A percentile compares a stretch with the other conserved stretches of the same genome.
These are phyloP conservation scores for Lucilia sericata DNA, from an alignment of 1,140 invertebrate species.

Conservation along the genomic window DNA sequence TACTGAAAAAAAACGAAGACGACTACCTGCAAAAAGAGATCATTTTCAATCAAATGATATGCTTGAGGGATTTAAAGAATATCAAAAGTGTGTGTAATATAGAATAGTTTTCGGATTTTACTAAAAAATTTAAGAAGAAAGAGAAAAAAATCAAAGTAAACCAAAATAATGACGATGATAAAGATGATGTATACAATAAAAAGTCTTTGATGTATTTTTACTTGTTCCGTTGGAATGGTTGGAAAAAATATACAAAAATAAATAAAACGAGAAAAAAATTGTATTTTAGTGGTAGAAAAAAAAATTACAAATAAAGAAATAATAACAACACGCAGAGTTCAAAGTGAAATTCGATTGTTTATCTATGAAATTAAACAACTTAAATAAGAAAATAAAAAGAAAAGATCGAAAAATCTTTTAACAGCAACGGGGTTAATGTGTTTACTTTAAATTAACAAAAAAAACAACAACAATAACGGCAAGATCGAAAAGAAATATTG, in stretches of 20 bases:
- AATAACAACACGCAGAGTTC: conserved; percentile 28
- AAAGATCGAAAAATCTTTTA: conserved; percentile 3
- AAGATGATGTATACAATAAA: conserved; percentile 9
- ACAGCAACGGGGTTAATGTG: neutral
- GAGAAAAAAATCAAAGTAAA: neutral
- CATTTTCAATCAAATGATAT: neutral
- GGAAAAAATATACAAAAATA: neutral
- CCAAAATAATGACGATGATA: neutral
- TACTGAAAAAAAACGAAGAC: neutral
- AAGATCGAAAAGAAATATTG: neutral
- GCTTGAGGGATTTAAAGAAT: neutral
- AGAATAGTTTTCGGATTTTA: too few species aligned
- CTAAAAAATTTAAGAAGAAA: neutral
- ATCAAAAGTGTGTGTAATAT: neutral
- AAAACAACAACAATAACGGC: neutral
- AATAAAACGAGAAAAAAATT: neutral
- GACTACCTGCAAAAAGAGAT: neutral
- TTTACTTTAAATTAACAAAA: conserved; percentile 27
- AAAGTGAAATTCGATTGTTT: conserved; percentile 36
- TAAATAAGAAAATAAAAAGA: neutral
- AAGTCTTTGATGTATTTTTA: neutral
- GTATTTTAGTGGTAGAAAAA: conserved; percentile 3
- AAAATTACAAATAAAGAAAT: conserved; percentile 4
- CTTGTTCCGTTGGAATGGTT: neutral
- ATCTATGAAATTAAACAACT: conserved; percentile 37